phyloP scores from a whole-genome alignment of 2,113 vertebrate genomes.

The Xenopus laevis region DNA sequence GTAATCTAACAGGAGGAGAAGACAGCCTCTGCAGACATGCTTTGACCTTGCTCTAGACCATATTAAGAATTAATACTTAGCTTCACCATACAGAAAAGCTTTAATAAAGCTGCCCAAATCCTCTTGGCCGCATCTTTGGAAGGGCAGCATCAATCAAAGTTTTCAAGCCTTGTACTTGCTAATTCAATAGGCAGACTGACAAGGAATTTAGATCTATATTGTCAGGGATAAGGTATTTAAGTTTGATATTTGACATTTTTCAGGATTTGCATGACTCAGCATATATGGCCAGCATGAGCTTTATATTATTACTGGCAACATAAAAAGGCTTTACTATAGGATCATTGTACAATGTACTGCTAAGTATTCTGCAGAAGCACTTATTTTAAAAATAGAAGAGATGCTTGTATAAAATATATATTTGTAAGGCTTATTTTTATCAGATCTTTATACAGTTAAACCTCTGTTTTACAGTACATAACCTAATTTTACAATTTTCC shows the following conservation, averaged over 20 bases:
- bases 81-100: slow-evolving; percentile 61
- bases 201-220: slow-evolving; percentile 48
- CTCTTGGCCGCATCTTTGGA: slow-evolving; percentile 57
- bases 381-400: no score
- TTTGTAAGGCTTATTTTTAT: no score
- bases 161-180: slow-evolving; percentile 54
- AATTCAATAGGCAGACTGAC: slow-evolving; percentile 57
- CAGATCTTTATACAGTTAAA: no score
- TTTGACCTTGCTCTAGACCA: slow-evolving; percentile 65
- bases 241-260: slow-evolving; percentile 51
- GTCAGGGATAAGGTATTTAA: slow-evolving; percentile 50
- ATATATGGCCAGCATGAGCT: neutral
- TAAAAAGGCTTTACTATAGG: neutral
- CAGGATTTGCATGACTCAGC: slow-evolving; percentile 1
- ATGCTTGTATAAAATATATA: no score
- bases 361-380: no score
- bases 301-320: neutral
- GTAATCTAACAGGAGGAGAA: slow-evolving; percentile 69
- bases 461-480: no score
- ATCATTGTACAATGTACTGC: no score
- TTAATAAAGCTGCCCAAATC: slow-evolving; percentile 64
- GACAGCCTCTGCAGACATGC: slow-evolving; percentile 66
- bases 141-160: slow-evolving; percentile 56
- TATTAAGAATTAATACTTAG: slow-evolving; percentile 73
- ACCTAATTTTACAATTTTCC: no score